phyloP scores from a whole-genome alignment of 2,797 vertebrate genomes.

The Darevskia mixta region DNA sequence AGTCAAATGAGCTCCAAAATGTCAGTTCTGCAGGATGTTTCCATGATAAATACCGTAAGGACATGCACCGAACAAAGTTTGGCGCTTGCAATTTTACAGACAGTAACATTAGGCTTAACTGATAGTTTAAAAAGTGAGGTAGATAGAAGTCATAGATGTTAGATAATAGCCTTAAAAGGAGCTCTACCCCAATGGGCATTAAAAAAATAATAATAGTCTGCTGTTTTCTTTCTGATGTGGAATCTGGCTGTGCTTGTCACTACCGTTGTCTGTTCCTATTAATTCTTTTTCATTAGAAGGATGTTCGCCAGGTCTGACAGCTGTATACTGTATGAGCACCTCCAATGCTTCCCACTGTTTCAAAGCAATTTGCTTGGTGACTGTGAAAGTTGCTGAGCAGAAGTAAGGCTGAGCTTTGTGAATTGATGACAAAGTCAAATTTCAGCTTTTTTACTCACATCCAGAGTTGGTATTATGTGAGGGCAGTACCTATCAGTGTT shows the following conservation, averaged over 20 bases:
- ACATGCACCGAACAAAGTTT: conserved; percentile 21
- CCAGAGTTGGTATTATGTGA: not conserved
- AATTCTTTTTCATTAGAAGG: conserved; percentile 11
- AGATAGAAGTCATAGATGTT: not conserved
- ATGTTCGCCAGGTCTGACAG: not conserved
- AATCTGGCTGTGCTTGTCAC: not conserved
- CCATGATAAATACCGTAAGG: not conserved
- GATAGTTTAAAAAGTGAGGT: not conserved
- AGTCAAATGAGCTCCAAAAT: not conserved
- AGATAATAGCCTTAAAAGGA: not conserved
- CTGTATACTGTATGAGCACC: not conserved
- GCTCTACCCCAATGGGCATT: not conserved
- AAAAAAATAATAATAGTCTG: not conserved
- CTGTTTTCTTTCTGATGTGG: not conserved
- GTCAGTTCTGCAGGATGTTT: not conserved
- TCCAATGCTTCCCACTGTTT: conserved; percentile 33
- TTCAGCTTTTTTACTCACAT: not conserved
- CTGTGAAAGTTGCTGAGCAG: not conserved
- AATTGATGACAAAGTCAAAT: conserved; percentile 34
- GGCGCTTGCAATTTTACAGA: conserved; percentile 19
- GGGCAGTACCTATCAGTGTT: not conserved
- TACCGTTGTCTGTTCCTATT: conserved; percentile 9
- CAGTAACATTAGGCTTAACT: conserved; percentile 28
- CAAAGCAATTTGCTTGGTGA: conserved; percentile 27
- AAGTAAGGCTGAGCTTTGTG: not conserved